phyloP scores from a whole-genome alignment of 1,140 invertebrate species.

The Rhopalosiphum maidis region DNA sequence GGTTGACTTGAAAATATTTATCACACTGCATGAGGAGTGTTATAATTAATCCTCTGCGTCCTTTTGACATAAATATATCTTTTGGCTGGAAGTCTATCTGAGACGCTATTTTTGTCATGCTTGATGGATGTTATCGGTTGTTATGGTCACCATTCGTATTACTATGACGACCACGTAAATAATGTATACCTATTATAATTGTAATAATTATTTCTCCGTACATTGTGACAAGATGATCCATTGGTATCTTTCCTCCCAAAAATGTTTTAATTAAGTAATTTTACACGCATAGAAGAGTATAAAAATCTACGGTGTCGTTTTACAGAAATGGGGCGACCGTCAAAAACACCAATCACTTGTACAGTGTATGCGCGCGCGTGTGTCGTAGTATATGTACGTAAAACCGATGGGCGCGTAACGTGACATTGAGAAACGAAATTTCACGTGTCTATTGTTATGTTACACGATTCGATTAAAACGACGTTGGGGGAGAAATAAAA shows the following conservation, averaged over 20 bases:
- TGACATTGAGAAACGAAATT: neutral
- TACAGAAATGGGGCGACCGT: neutral
- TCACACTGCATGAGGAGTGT: neutral
- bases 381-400: too few relatives aligned
- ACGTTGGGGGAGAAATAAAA: neutral
- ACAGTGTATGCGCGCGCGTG: neutral
- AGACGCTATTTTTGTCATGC: neutral
- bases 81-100: neutral
- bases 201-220: neutral
- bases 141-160: neutral
- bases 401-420: neutral
- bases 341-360: neutral
- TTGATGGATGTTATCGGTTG: neutral
- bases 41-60: neutral
- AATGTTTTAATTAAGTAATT: neutral
- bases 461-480: neutral
- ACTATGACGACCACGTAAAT: neutral
- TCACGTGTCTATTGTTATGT: neutral
- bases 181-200: neutral
- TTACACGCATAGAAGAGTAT: neutral
- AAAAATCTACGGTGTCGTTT: neutral
- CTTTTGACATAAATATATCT: neutral
- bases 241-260: neutral
- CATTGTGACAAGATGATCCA: neutral
- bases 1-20: neutral